A percentile compares a stretch with the other conserved stretches of the same genome.
Evolutionary conservation across 2,113 vertebrate genomes (phyloP).

Genomic region (Chiloscyllium plagiosum): DNA sequence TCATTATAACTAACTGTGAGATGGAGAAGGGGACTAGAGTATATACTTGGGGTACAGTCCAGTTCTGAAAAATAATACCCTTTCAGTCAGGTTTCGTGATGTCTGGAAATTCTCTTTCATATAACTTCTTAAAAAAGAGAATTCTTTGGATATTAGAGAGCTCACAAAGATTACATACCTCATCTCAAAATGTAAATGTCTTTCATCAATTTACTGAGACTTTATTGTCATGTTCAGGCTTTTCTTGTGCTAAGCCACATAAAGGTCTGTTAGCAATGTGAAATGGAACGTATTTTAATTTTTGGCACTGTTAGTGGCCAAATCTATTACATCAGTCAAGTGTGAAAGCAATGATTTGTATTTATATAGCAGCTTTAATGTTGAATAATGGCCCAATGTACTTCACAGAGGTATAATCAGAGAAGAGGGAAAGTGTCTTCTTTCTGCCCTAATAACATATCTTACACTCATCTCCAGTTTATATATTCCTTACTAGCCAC

Average conservation of each 20-base stretch:
- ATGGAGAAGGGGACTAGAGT: background rate
- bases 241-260: background rate
- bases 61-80: background rate
- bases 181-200: background rate
- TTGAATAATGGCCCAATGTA: background rate
- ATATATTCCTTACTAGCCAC: background rate
- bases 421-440: background rate
- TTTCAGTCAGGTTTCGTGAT: background rate
- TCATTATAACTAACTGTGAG: background rate
- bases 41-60: background rate
- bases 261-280: background rate
- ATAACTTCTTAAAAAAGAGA: background rate
- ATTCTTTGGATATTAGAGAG: background rate
- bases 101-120: background rate
- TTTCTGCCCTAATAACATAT: background rate
- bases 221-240: background rate
- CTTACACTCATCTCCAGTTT: background rate
- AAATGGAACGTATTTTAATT: background rate
- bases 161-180: background rate
- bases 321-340: background rate
- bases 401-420: conserved; percentile 3
- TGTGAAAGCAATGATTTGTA: background rate
- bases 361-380: background rate
- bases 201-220: background rate
- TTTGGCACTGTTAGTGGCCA: background rate